These are phyloP conservation scores for Eulacestoma nigropectus DNA, from an alignment of 2,113 vertebrate species.

Conservation along the genomic window DNA sequence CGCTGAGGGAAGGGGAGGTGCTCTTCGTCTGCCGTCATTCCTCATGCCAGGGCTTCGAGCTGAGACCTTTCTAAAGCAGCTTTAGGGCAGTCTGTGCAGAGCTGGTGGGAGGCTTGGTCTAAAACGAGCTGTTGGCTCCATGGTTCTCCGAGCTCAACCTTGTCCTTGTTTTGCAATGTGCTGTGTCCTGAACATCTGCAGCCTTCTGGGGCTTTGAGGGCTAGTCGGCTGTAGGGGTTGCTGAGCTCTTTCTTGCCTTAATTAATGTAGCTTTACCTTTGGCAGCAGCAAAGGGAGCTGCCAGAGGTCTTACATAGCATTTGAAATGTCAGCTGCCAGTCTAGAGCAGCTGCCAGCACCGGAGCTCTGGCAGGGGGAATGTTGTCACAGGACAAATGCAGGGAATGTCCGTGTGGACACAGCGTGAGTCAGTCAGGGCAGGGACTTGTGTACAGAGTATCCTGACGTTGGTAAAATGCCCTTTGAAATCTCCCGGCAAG, in stretches of 20 bases:
- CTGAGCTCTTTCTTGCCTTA: background rate
- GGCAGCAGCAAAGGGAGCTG: background rate
- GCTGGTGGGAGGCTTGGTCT: background rate
- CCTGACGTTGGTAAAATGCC: background rate
- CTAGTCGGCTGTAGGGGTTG: background rate
- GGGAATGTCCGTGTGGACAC: background rate
- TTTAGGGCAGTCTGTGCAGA: background rate
- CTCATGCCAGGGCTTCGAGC: background rate
- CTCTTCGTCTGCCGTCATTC: background rate
- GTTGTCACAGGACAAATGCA: background rate
- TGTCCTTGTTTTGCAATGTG: background rate
- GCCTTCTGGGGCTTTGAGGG: background rate
- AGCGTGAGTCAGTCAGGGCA: background rate
- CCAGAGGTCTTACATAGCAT: background rate
- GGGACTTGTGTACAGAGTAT: background rate
- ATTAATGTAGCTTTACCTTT: conserved; percentile 19
- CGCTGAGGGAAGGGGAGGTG: fast-evolving
- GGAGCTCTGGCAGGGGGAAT: background rate
- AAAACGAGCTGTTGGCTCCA: background rate
- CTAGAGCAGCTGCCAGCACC: background rate
- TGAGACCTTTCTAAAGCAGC: background rate
- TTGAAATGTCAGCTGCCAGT: conserved; percentile 51
- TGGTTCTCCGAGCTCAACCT: background rate
- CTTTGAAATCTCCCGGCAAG: background rate
- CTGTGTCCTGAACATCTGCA: background rate